Base-by-base conservation (phyloP, 2,888 invertebrate genomes). In the Drosophila barbarae region DNA sequence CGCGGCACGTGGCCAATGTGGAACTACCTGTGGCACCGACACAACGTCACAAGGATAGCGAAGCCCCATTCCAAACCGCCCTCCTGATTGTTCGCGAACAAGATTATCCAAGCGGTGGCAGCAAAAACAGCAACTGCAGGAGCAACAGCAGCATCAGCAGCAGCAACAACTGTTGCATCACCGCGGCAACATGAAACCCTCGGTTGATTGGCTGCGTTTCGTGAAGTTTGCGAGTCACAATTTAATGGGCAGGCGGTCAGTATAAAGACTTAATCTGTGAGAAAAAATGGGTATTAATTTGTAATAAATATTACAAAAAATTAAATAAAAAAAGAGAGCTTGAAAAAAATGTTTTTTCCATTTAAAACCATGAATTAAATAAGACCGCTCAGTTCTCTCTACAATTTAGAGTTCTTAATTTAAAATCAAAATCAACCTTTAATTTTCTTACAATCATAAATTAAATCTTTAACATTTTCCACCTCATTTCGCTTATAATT, bases 1-100 rank as follows among this genome's bases (percentile, higher is more conserved):
- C 38, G 34, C 38, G 35, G 64, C 69, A 71, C 65, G 69, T 64
- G 69, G 56, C 44, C 52, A 26, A 57, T 46, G 52, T 41, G 44
- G 34, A 70, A 36, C 65, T 42, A 64, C 69, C 64, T 71, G 66
- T 58, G 54, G 67, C 53, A 39, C 38, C 32, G 30, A 18, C 18
- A 18, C 13, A 21, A 18, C 39, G 34, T 32, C 42, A 50, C 41
- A 44, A 49, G 56, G 42, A 67, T 60, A 63, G 56, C 8, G 7
- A 35, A 9, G 4, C 5, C 35, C 8, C 39, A 8, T 2, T 2
- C 39, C 13, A 3, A 1, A 36, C 9, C 3, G 21, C 13, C 46
- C 30, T 13, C 12, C 12, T 21, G 30, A 47, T 34, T 60, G 59
- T 60, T 60, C 21, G 46, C 26, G 38, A 46, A 38, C 46, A 35